Evolutionary conservation across 2,888 invertebrate species (phyloP).

Genomic region (Amiota mariae): DNA sequence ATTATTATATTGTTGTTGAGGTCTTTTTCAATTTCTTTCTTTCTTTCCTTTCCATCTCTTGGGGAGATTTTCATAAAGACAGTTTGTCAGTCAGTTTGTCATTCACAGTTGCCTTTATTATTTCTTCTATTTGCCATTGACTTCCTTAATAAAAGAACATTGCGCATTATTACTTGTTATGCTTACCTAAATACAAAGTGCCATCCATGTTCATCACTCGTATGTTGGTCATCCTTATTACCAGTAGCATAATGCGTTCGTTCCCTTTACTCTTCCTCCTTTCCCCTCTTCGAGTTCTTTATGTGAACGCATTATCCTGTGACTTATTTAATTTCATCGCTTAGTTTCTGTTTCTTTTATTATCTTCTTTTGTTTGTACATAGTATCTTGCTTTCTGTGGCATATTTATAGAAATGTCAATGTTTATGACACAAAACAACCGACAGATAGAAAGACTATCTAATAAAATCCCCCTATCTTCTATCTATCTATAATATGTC

Average conservation of each 20-base stretch:
- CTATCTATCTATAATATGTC: background rate
- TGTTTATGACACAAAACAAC: conserved; percentile 19
- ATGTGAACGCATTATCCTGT: background rate
- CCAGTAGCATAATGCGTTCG: no score
- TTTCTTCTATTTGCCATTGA: no score
- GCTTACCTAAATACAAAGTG: background rate
- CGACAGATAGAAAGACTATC: background rate
- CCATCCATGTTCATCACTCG: background rate
- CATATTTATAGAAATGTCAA: conserved; percentile 20
- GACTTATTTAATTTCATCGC: conserved; percentile 25
- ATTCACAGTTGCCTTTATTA: no score
- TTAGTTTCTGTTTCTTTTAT: conserved; percentile 6
- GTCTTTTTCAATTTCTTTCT: no score
- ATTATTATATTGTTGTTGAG: no score
- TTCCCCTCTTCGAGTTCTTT: background rate
- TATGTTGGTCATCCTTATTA: no score
- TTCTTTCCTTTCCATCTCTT: no score
- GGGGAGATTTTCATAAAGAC: no score
- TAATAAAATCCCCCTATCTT: background rate
- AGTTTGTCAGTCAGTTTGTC: no score
- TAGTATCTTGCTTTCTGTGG: background rate
- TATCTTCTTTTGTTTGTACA: background rate
- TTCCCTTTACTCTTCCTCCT: background rate
- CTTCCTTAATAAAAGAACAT: no score
- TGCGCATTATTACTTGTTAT: background rate